Conservation (phyloP, 2,797 vertebrate genomes). For the Selene dorsalis region DNA sequence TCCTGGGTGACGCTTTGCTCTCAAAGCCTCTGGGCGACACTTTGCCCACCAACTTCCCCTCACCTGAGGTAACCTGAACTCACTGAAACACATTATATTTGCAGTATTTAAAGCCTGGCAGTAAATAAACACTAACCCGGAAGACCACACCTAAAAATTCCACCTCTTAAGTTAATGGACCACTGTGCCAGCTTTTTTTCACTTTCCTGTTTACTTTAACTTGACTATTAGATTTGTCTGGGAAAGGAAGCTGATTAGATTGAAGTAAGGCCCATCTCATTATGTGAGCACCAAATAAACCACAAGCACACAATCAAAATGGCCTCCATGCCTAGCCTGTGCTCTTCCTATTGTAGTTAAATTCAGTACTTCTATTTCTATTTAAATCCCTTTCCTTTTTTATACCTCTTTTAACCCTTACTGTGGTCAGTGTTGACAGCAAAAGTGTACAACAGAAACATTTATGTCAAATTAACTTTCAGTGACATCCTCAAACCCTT, state of each 20-base stretch:
- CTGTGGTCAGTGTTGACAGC: not conserved
- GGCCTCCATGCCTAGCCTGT: not conserved
- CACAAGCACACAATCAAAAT: constrained; percentile 5
- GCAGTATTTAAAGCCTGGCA: not conserved
- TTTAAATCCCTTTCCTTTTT: not conserved
- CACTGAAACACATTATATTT: not conserved
- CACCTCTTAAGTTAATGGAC: constrained; percentile 27
- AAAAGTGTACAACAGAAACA: too few species aligned
- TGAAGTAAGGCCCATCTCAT: constrained; percentile 28
- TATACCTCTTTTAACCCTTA: not conserved
- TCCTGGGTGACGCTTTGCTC: constrained; percentile 90
- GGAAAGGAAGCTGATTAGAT: constrained; percentile 31
- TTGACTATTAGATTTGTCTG: constrained; percentile 27
- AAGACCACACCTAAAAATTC: constrained; percentile 36
- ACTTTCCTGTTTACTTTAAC: constrained; percentile 54
- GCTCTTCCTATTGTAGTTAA: not conserved
- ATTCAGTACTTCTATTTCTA: not conserved
- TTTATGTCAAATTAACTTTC: constrained; percentile 36
- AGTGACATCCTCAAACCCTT: constrained; percentile 11
- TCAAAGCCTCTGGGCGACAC: constrained; percentile 82
- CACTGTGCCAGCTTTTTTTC: constrained; percentile 10
- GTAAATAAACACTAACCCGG: constrained; percentile 14
- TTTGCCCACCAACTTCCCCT: constrained; percentile 86
- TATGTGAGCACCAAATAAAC: constrained; percentile 28
- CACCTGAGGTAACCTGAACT: constrained; percentile 88